Conservation (phyloP, 1,140 invertebrate genomes). For the Drosophila ananassae region DNA sequence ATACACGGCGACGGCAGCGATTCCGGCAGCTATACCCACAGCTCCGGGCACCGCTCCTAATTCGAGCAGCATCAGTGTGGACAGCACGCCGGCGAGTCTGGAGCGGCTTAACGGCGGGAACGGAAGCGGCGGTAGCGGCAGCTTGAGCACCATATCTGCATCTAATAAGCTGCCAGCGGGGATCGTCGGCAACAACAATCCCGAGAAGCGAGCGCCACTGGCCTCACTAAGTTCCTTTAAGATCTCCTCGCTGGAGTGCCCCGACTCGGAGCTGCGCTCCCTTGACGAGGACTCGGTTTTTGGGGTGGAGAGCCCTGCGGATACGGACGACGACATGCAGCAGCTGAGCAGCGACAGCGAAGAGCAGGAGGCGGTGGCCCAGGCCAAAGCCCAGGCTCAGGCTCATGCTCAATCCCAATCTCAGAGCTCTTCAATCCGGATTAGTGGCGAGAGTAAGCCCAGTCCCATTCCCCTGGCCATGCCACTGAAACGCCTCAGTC, state of each 20-base stretch:
- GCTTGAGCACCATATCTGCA: conserved; percentile 50
- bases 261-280: conserved; percentile 87
- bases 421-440: conserved; percentile 13
- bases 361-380: conserved; percentile 70
- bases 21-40: conserved; percentile 13
- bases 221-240: conserved; percentile 91
- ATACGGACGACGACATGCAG: conserved; percentile 92
- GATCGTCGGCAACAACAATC: conserved; percentile 40
- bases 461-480: conserved; percentile 18
- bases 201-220: conserved; percentile 87
- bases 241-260: conserved; percentile 88
- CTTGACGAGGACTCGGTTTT: conserved; percentile 91
- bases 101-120: conserved; percentile 65
- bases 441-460: conserved; percentile 17
- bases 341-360: conserved; percentile 92
- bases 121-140: conserved; percentile 57
- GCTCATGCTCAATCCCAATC: conserved; percentile 4
- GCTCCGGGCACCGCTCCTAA: conserved; percentile 47
- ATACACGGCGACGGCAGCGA: conserved; percentile 64
- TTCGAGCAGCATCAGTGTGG: conserved; percentile 78
- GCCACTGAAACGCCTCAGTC: conserved; percentile 62
- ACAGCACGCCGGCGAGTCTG: conserved; percentile 73
- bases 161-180: conserved; percentile 54
- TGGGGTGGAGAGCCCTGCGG: conserved; percentile 85
- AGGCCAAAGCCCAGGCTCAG: conserved; percentile 5